Evolutionary conservation across 2,113 vertebrate genomes (phyloP), one percentile per base, ranked within the genome.

Genomic region (Alethe diademata): DNA sequence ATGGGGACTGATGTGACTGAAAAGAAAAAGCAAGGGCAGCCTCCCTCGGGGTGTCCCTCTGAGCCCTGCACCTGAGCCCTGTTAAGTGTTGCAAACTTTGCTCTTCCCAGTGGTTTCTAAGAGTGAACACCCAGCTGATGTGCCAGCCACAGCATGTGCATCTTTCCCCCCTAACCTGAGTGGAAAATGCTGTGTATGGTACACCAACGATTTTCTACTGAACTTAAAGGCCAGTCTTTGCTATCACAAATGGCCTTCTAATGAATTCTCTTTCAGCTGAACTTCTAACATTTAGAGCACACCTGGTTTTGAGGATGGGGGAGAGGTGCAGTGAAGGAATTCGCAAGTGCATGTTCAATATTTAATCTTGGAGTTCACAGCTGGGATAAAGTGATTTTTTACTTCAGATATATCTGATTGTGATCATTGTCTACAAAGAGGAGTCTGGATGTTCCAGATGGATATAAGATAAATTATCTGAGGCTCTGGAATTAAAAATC

Each of bases 191-290:
- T 78, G 43, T 48, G 48, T 86, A 8, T 22, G 12, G 64, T 17
- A 23, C 86, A 53, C 31, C 74, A 84, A 96, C 4, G 48, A 80
- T 92, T 88, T 93, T 71, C 91, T 16, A 31, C 62, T 57, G 76
- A 70, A 67, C 72, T 78, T 54, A 87, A 94, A 95, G 81, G 85
- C 66, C 58, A 87, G 14, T 26, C 73, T 86, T 70, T 66, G 64
- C 88, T 73, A 31, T 73, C 47, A 51, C 8, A 58, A 23, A 71
- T 92, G 78, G 85, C 83, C 80, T 82, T 86, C 67, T 93, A 69
- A 94, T 43, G 80, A 95, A 85, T 96, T 90, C 84, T 85, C 93
- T 93, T 91, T 88, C 57, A 88, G 81, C 33, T 80, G 67, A 85
- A 64, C 75, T 78, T 86, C 62, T 88, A 90, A 78, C 74, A 64